phyloP scores from a whole-genome alignment of 2,888 invertebrate genomes.

The Mimas tiliae region DNA sequence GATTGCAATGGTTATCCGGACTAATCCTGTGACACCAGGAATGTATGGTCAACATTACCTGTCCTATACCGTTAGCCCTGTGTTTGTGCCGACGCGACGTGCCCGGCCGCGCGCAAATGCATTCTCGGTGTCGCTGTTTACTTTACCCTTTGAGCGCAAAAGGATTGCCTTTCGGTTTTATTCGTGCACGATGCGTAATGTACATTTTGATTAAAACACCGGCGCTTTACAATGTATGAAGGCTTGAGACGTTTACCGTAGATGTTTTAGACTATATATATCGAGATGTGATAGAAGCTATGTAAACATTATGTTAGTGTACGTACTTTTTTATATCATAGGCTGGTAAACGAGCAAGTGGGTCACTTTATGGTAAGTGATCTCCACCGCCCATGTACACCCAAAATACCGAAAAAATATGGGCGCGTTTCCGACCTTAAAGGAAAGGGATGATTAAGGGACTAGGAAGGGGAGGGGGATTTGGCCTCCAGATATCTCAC shows the following conservation, averaged over 20 bases:
- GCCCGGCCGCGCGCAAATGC: slow-evolving; percentile 45
- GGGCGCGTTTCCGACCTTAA: too few relatives aligned
- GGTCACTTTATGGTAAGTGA: too few relatives aligned
- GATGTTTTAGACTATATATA: background rate
- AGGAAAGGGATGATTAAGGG: too few relatives aligned
- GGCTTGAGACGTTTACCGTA: slow-evolving; percentile 6
- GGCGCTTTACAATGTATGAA: background rate
- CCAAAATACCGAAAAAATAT: too few relatives aligned
- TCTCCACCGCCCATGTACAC: too few relatives aligned
- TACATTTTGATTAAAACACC: slow-evolving; percentile 28
- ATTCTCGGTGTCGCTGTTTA: slow-evolving; percentile 56
- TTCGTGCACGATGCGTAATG: slow-evolving; percentile 21
- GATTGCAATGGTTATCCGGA: too few relatives aligned
- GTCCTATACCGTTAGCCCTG: slow-evolving; percentile 8
- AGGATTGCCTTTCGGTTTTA: slow-evolving; percentile 26
- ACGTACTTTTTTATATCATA: too few relatives aligned
- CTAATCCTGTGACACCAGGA: background rate
- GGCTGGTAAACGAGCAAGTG: too few relatives aligned
- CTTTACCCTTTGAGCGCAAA: slow-evolving; percentile 35
- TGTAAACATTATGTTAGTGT: too few relatives aligned
- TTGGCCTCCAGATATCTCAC: too few relatives aligned
- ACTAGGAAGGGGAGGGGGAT: too few relatives aligned
- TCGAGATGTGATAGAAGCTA: too few relatives aligned
- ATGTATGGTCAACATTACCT: background rate
- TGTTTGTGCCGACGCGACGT: slow-evolving; percentile 7